Evolutionary conservation across 2,797 vertebrate species (phyloP), one percentile per base, ranked within the genome.

Genomic region (Knipowitschia caucasica): DNA sequence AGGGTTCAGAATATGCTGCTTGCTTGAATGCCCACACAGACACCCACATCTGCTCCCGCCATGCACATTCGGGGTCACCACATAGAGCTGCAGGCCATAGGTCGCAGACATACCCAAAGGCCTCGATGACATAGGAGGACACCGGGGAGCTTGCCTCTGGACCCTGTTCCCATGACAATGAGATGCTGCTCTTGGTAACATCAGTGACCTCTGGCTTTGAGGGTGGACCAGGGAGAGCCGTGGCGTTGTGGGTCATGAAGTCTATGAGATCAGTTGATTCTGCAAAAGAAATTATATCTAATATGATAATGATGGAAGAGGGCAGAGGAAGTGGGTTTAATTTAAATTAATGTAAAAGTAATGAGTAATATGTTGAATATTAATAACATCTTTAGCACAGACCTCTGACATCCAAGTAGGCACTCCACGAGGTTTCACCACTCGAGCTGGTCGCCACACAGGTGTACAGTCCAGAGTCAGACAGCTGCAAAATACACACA

Each of bases 181-280:
- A 96, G 75, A 98, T 93, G 82, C 92, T 97, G 87, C 92, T 98
- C 88, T 93, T 98, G 63, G 93, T 94, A 63, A 98, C 95, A 79
- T 98, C 92, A 5, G 93, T 96, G 87, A 98, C 93, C 87, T 93
- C 93, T 57, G 94, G 94, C 82, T 98, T 95, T 72, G 93, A 94
- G 60, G 94, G 95, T 17, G 95, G 91, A 53, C 94, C 94, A 17
- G 94, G 93, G 42, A 98, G 91, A 25, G 93, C 91, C 5, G 88
- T 94, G 38, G 89, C 72, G 73, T 98, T 95, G 53, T 93, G 94
- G 75, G 75, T 94, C 82, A 92, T 90, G 71, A 94, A 93, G 78
- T 95, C 87, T 53, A 89, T 42, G 62, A 93, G 91, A 87, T 93
- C 94, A 51, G 88, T 90, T 0, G 93, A 92, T 73, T 99, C 95